A percentile compares a stretch with the other conserved stretches of the same genome.
These are phyloP conservation scores for Lepisosteus oculatus DNA, from an alignment of 2,113 vertebrate genomes.

Conservation along the genomic window DNA sequence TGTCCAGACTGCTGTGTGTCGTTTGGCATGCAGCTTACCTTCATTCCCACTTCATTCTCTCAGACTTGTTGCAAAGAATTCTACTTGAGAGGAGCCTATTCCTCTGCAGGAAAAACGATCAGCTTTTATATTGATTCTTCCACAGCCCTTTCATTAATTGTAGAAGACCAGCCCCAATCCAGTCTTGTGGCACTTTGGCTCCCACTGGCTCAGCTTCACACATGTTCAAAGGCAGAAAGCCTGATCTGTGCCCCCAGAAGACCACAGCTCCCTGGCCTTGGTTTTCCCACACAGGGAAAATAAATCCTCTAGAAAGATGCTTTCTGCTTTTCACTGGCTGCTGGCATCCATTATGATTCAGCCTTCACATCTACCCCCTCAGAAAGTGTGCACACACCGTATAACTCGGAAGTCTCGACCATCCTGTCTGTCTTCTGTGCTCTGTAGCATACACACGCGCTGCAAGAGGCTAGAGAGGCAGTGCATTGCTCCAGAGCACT, in stretches of 20 bases:
- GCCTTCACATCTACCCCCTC: constrained; percentile 54
- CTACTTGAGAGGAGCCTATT: constrained; percentile 38
- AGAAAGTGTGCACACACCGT: constrained; percentile 53
- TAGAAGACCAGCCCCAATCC: constrained; percentile 24
- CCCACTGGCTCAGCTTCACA: constrained; percentile 17
- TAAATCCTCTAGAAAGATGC: constrained; percentile 34
- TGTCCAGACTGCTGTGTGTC: constrained; percentile 24
- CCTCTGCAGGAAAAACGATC: constrained; percentile 24
- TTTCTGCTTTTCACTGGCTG: constrained; percentile 48
- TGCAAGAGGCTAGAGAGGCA: no score
- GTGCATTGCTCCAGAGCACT: constrained; percentile 13
- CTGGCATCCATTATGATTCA: constrained; percentile 65
- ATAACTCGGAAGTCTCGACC: constrained; percentile 66
- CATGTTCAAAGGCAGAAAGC: constrained; percentile 8
- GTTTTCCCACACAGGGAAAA: constrained; percentile 17
- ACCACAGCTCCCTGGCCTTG: constrained; percentile 10
- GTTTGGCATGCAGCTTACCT: constrained; percentile 50
- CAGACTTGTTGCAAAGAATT: constrained; percentile 63
- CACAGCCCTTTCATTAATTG: constrained; percentile 34
- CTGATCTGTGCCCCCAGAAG: not conserved
- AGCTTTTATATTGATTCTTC: constrained; percentile 32
- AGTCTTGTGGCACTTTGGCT: constrained; percentile 4
- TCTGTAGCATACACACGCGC: constrained; percentile 23
- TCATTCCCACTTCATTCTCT: constrained; percentile 50
- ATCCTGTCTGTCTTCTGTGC: constrained; percentile 45